Evolutionary conservation across 2,797 vertebrate species (phyloP), one percentile per base, ranked within the genome.

Genomic region (Acipenser ruthenus): DNA sequence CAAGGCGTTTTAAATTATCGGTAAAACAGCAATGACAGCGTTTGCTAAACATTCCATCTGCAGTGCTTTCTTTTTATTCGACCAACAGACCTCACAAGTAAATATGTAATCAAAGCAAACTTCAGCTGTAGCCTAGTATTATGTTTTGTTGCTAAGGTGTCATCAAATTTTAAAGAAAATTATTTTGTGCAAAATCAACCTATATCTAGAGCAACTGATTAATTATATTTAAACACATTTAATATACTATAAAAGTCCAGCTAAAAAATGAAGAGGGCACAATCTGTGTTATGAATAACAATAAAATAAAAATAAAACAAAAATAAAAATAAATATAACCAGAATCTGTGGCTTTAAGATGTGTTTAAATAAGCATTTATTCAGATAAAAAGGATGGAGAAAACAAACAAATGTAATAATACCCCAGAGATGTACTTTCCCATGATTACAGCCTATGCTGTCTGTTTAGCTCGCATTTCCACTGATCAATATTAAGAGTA

Each of bases 1-100:
- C 80, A 86, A 87, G 87, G 90, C 83, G 86, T 89, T 90, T 84
- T 80, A 77, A 85, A 86, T 85, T 91, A 91, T 86, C 85, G 87
- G 82, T 75, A 82, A 86, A 87, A 89, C 81, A 88, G 83, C 74
- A 86, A 87, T 81, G 82, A 77, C 78, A 71, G 80, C 77, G 75
- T 79, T 80, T 80, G 65, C 77, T 74, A 88, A 88, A 88, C 79
- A 89, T 77, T 85, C 86, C 84, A 84, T 85, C 65, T 73, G 70
- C 69, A 23, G 65, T 60, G 61, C 59, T 72, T 62, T 50, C 62
- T n/a, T 37, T 62, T 55, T 63, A 52, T 48, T 18, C 15, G 37
- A 37, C 12, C 63, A 50, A 51, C 12, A 65, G 64, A 60, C 65
- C 70, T 58, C 59, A 55, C 55, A 37, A 58, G 59, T 64, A 66